These are phyloP conservation scores for Bombus sylvicola DNA, from an alignment of 1,140 invertebrate genomes.

Conservation along the genomic window DNA sequence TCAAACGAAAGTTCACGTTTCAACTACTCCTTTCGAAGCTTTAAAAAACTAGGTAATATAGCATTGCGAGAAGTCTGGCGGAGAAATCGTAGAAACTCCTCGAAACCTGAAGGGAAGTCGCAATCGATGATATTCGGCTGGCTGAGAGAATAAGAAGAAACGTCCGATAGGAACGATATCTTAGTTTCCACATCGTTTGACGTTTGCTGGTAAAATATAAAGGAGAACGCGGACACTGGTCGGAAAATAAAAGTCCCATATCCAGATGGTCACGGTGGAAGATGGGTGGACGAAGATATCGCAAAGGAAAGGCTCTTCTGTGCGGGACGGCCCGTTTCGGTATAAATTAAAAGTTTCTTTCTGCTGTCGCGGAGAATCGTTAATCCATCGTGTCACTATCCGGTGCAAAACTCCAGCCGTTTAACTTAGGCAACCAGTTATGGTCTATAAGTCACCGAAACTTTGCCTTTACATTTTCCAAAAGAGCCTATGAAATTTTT, in stretches of 20 bases:
- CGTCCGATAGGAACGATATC: conserved; percentile 43
- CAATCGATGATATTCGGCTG: conserved; percentile 39
- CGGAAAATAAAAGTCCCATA: conserved; percentile 56
- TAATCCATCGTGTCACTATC: conserved; percentile 71
- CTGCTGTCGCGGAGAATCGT: conserved; percentile 55
- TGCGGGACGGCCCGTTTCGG: conserved; percentile 48
- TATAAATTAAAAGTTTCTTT: conserved; percentile 75
- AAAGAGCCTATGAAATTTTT: conserved; percentile 2
- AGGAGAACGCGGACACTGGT: conserved; percentile 14
- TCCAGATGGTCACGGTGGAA: background rate
- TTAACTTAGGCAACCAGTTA: conserved; percentile 54
- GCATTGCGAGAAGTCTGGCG: background rate
- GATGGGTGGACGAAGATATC: conserved; percentile 37
- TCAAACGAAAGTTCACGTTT: background rate
- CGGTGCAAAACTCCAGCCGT: conserved; percentile 56
- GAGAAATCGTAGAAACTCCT: conserved; percentile 1
- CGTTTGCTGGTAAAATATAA: conserved; percentile 46
- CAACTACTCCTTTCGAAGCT: background rate
- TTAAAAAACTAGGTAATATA: background rate
- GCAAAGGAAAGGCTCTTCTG: conserved; percentile 26
- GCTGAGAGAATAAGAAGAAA: conserved; percentile 18
- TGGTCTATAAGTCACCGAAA: conserved; percentile 49
- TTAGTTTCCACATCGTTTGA: conserved; percentile 65
- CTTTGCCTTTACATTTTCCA: conserved; percentile 57
- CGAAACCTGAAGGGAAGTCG: background rate